phyloP scores from a whole-genome alignment of 2,797 vertebrate genomes.

The Cyprinodon diabolis region DNA sequence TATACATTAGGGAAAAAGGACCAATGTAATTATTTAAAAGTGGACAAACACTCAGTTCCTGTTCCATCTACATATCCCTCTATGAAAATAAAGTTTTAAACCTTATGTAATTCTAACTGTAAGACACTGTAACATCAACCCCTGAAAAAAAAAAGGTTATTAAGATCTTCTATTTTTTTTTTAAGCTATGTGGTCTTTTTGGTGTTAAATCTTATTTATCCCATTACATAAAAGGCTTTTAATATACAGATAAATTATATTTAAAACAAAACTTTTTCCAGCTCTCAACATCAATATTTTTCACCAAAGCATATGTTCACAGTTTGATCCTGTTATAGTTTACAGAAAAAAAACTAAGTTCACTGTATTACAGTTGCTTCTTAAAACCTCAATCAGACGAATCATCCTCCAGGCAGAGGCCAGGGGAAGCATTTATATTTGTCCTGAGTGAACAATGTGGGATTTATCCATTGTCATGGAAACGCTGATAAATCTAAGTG shows the following conservation, averaged over 20 bases:
- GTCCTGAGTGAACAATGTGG: slow-evolving; percentile 37
- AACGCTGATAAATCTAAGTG: slow-evolving; percentile 49
- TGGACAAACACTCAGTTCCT: too few species aligned
- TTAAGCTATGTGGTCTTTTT: not conserved
- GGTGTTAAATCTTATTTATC: not conserved
- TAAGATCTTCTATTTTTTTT: not conserved
- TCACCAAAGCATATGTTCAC: not conserved
- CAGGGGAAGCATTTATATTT: slow-evolving; percentile 29
- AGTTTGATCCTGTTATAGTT: not conserved
- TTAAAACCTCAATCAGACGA: slow-evolving; percentile 31
- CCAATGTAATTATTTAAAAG: too few species aligned
- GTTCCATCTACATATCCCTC: too few species aligned
- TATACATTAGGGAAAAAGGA: not conserved
- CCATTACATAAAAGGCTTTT: not conserved
- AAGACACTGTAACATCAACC: not conserved
- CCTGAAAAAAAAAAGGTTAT: not conserved
- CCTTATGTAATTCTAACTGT: too few species aligned
- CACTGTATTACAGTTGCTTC: slow-evolving; percentile 1
- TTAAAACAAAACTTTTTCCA: not conserved
- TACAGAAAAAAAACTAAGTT: not conserved
- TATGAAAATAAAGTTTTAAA: too few species aligned
- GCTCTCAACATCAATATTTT: not conserved
- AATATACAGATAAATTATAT: not conserved
- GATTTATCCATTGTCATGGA: slow-evolving; percentile 59
- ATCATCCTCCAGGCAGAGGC: slow-evolving; percentile 21